Evolutionary conservation across 2,888 invertebrate species (phyloP).

Genomic region (Leucozona laternaria): DNA sequence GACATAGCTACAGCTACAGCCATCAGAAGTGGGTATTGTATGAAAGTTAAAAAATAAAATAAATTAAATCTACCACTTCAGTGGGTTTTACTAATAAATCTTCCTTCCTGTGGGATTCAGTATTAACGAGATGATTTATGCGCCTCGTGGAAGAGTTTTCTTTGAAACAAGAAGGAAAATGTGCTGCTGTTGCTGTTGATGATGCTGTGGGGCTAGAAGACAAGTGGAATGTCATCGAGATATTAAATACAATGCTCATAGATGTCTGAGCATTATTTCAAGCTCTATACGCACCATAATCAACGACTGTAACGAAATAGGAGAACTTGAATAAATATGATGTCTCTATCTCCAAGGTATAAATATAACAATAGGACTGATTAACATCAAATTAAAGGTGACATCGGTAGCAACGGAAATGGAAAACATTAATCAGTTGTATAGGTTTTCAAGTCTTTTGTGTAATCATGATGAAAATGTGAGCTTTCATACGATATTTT

Average conservation of each 20-base stretch:
- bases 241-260: slow-evolving; percentile 3
- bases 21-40: slow-evolving; percentile 9
- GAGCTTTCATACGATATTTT: slow-evolving; percentile 6
- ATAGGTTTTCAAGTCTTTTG: background rate
- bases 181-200: slow-evolving; percentile 40
- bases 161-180: slow-evolving; percentile 28
- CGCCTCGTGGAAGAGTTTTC: slow-evolving; percentile 11
- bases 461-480: too few relatives aligned
- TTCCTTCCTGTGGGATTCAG: slow-evolving; percentile 61
- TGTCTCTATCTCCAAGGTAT: background rate
- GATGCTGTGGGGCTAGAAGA: slow-evolving; percentile 17
- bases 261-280: slow-evolving; percentile 49
- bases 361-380: slow-evolving; percentile 19
- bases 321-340: background rate
- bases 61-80: slow-evolving; percentile 62
- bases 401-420: slow-evolving; percentile 35
- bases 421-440: slow-evolving; percentile 17
- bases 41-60: slow-evolving; percentile 1
- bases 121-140: slow-evolving; percentile 74
- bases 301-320: slow-evolving; percentile 7
- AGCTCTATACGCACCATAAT: background rate
- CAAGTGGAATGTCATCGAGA: slow-evolving; percentile 63
- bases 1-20: slow-evolving; percentile 12
- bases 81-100: slow-evolving; percentile 74
- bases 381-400: slow-evolving; percentile 45